Evolutionary conservation across 2,113 vertebrate genomes (phyloP).

Genomic region (Enhydra lutris): DNA sequence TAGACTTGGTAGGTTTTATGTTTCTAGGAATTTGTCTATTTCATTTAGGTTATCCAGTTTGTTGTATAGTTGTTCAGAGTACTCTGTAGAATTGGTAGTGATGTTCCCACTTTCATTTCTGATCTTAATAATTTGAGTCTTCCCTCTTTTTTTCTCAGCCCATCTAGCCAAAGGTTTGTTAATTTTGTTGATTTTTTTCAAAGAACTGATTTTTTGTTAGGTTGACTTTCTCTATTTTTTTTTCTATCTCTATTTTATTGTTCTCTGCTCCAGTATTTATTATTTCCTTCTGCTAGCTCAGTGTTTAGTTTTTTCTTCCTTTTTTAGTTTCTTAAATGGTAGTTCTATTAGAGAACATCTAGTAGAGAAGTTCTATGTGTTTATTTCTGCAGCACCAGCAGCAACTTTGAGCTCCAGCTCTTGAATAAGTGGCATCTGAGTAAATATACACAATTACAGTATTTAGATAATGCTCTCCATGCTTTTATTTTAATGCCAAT

Average conservation of each 20-base stretch:
- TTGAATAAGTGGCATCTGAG: slow-evolving; percentile 89
- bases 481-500: neutral
- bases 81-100: neutral
- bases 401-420: slow-evolving; percentile 90
- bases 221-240: neutral
- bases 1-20: neutral
- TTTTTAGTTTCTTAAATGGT: neutral
- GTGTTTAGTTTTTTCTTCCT: neutral
- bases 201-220: neutral
- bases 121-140: neutral
- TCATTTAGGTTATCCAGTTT: neutral
- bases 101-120: neutral
- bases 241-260: neutral
- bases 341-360: slow-evolving; percentile 78
- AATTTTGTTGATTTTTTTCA: neutral
- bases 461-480: neutral
- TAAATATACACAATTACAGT: neutral
- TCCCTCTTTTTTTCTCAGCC: neutral
- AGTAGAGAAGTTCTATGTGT: slow-evolving; percentile 85
- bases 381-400: slow-evolving; percentile 91
- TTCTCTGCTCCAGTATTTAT: neutral
- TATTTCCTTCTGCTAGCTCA: neutral
- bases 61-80: neutral
- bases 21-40: neutral
- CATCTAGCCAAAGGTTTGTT: neutral